phyloP scores from a whole-genome alignment of 2,797 vertebrate genomes.

The Australoheros facetus region DNA sequence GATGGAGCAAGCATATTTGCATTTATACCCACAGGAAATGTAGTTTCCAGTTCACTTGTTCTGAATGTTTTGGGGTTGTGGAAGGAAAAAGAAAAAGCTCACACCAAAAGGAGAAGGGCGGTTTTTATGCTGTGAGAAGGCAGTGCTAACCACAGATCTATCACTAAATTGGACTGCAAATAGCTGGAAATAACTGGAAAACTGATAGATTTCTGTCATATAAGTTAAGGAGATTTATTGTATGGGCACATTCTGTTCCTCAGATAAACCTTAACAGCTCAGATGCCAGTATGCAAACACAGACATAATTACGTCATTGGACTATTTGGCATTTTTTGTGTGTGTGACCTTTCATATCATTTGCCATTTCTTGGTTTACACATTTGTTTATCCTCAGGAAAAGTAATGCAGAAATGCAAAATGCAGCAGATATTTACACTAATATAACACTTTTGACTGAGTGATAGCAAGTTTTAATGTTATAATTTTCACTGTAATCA shows the following conservation, averaged over 20 bases:
- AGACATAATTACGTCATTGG: not conserved
- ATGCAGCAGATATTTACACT: too few species aligned
- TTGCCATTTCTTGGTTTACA: not conserved
- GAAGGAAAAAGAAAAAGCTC: not conserved
- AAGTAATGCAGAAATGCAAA: too few species aligned
- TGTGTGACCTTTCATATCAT: not conserved
- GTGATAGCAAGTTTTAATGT: too few species aligned
- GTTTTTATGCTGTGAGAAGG: too few species aligned
- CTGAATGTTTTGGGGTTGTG: slow-evolving; percentile 3
- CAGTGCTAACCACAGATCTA: too few species aligned
- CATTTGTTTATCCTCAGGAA: too few species aligned
- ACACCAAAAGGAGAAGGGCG: not conserved
- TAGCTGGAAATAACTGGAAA: not conserved
- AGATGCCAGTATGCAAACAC: not conserved
- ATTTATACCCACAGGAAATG: slow-evolving; percentile 6
- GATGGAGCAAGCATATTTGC: slow-evolving; percentile 2
- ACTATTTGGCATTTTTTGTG: not conserved
- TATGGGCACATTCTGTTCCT: too few species aligned
- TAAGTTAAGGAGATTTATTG: not conserved
- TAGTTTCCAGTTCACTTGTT: slow-evolving; percentile 17
- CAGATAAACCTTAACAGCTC: not conserved
- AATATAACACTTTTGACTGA: too few species aligned
- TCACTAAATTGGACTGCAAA: too few species aligned
- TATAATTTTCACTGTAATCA: not conserved
- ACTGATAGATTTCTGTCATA: not conserved